Base-by-base conservation (phyloP, 2,888 invertebrate species). In the Drosophila hawaiiensis region DNA sequence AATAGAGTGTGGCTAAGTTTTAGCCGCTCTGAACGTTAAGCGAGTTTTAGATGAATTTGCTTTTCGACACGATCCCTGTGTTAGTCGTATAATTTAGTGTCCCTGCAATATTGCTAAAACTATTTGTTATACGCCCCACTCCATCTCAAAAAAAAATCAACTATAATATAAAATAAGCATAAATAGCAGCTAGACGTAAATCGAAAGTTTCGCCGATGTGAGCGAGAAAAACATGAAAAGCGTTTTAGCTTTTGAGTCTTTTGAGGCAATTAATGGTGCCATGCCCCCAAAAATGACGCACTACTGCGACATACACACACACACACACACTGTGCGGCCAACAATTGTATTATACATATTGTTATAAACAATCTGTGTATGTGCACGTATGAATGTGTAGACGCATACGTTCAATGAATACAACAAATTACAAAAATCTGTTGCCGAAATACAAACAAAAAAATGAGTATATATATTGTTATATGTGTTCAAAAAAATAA, bases 191-290 rank as follows among this genome's bases (percentile, higher is more conserved):
- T 28, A 50, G 4, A 47, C 33, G 55, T 61, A 37, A 54, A 43
- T 43, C 35, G 62, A 65, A 56, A 69, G 67, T 65, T 65, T 59
- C 55, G 37, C 33, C 50, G 19, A 49, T 53, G 41, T 55, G 53
- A 60, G 62, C 25, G 47, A 47, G 47, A 47, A 76, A 80, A 77
- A 80, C 80, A 80, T 53, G 80, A 60, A 77, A 80, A 80, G 43
- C 66, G 61, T 80, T 80, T 77, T 80, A 77, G 74, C 68, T 68
- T 68, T 70, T 62, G 37, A 54, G 61, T 65, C 55, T 31, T n/a
- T n/a, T n/a, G n/a, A n/a, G 29, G 31, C 35, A 55, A 60, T 29
- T 37, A 41, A 39, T 25, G 29, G n/a, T 19, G 47, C n/a, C 63
- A 33, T 55, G 67, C 54, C 55, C 49, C 55, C 67, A 55, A 66